Evolutionary conservation across 2,113 vertebrate genomes (phyloP), one percentile per base, ranked within the genome.

Genomic region (Morone chrysops): DNA sequence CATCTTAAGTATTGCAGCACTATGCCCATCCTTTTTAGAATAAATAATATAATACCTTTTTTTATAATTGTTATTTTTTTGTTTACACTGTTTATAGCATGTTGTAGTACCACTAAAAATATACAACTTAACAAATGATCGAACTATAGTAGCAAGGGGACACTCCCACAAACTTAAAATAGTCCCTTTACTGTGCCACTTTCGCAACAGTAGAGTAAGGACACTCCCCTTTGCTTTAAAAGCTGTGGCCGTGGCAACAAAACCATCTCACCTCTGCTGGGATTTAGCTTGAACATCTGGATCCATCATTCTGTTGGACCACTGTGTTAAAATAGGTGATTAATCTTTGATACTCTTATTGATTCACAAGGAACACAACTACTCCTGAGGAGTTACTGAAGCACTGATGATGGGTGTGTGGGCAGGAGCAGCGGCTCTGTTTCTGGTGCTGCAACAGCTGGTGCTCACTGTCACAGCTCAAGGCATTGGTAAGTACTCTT

Each of bases 401-500:
- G 84, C 54, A 4, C 48, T 57, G 73, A 95, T 88, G 90, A 95
- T 87, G 94, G 84, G 61, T 76, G 40, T 87, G 77, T 91, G 92
- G 87, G 78, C 77, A 79, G 85, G 90, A 87, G 63, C 78, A 8
- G 70, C 94, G 43, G 91, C 96, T 73, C 87, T 96, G 66, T 87
- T 94, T 91, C 95, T 95, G 89, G 80, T 96, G 72, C 86, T 95
- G 81, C 94, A 97, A 80, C 96, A 94, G 88, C 92, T 95, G 2
- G 87, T 92, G 54, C 75, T 89, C 85, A 90, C 88, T 18, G 83
- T 94, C 50, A 94, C 92, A 81, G 89, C 95, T 54, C 89, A 94
- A 74, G 96, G 96, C 9, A 96, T 95, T 85, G 96, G 97, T 98
- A 95, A 97, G 97, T 93, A 70, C 43, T 82, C 51, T 65, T 56